A percentile compares a stretch with the other conserved stretches of the same genome.
Evolutionary conservation across 2,113 vertebrate genomes (phyloP).

Genomic region (Entomyzon cyanotis): DNA sequence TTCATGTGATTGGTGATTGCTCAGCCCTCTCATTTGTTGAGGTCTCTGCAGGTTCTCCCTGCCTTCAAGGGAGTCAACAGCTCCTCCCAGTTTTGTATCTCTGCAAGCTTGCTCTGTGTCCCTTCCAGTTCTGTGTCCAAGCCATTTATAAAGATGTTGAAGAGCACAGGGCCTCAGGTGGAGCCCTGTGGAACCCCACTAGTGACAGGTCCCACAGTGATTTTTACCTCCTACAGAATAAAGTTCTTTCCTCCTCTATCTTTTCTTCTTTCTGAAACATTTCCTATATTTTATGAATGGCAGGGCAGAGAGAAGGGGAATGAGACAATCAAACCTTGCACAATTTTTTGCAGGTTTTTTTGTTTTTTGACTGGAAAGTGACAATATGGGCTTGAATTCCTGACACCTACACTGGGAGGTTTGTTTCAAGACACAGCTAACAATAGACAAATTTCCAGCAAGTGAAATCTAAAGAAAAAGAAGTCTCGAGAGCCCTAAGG

Average conservation of each 20-base stretch:
- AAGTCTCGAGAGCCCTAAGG: not conserved
- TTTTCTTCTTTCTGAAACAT: not conserved
- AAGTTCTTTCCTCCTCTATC: not conserved
- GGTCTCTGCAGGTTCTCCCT: not conserved
- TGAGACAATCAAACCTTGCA: not conserved
- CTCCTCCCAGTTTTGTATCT: not conserved
- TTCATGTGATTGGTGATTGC: not conserved
- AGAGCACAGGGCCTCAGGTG: not conserved
- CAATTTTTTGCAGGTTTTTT: not conserved
- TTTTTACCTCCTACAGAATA: not conserved
- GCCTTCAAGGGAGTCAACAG: rapidly evolving
- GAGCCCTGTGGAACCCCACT: not conserved
- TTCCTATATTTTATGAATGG: not conserved
- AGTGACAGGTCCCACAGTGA: not conserved
- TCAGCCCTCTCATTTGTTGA: not conserved
- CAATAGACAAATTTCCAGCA: not conserved
- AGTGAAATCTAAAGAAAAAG: not conserved
- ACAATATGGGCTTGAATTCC: not conserved
- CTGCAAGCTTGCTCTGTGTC: not conserved
- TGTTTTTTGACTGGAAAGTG: not conserved
- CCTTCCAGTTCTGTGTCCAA: not conserved
- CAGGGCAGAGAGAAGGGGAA: not conserved
- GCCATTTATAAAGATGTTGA: not conserved
- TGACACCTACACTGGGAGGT: not conserved
- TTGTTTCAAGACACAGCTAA: not conserved